These are phyloP conservation scores for Drosophila longiperda DNA, from an alignment of 2,888 invertebrate species.

Conservation along the genomic window DNA sequence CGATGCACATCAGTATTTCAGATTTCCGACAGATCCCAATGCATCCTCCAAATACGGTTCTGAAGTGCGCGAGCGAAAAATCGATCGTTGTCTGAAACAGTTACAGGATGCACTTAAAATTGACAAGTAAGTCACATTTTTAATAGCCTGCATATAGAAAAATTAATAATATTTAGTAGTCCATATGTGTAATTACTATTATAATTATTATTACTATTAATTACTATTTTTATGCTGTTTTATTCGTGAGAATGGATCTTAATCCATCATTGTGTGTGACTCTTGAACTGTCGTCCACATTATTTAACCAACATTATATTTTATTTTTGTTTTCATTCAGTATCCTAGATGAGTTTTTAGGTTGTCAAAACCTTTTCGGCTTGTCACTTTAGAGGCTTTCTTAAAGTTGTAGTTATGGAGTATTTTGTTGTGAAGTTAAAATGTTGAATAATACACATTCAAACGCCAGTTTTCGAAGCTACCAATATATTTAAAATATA, in stretches of 20 bases:
- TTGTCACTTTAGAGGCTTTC: too few species aligned
- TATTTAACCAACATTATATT: neutral
- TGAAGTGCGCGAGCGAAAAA: slow-evolving; percentile 81
- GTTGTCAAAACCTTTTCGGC: too few species aligned
- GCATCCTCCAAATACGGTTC: slow-evolving; percentile 76
- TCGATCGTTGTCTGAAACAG: slow-evolving; percentile 80
- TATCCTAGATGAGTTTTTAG: neutral
- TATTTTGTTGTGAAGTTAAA: too few species aligned
- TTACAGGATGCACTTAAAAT: slow-evolving; percentile 70
- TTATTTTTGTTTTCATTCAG: neutral
- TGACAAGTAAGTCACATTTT: slow-evolving; percentile 52
- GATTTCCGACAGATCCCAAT: slow-evolving; percentile 54
- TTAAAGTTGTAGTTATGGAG: too few species aligned
- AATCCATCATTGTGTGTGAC: neutral
- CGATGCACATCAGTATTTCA: slow-evolving; percentile 60
- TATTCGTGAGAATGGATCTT: neutral
- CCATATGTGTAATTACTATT: neutral
- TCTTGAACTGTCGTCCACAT: neutral
- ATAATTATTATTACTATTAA: neutral
- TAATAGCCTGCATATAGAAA: neutral
- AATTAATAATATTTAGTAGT: neutral
- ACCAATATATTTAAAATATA: too few species aligned
- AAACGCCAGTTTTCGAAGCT: too few species aligned
- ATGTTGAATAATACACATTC: too few species aligned
- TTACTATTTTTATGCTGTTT: neutral